Percentiles rank a stretch among this genome's conserved stretches.
These are phyloP conservation scores for Cantharis flavilabris DNA, from an alignment of 2,888 invertebrate species.

Conservation along the genomic window DNA sequence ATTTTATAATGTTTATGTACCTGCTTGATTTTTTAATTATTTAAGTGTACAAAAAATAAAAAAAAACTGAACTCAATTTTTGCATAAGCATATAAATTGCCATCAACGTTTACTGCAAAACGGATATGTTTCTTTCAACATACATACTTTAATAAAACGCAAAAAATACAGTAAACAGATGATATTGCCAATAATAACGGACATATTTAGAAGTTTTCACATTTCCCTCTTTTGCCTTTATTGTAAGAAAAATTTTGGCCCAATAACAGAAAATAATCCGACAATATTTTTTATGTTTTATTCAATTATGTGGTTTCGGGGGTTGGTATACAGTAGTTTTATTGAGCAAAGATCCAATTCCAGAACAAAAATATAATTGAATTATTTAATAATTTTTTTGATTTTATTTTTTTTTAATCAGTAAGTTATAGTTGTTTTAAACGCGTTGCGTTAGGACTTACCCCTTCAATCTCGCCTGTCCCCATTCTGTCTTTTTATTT, in stretches of 20 bases:
- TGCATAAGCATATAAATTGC: neutral
- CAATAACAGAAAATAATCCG: neutral
- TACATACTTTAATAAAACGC: neutral
- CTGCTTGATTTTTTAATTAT: constrained; percentile 10
- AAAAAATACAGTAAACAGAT: neutral
- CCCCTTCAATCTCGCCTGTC: no score
- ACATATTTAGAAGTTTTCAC: neutral
- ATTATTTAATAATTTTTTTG: no score
- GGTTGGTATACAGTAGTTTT: no score
- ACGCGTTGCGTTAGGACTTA: no score
- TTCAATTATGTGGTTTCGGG: no score
- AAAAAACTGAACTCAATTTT: neutral
- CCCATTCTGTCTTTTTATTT: no score
- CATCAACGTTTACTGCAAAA: neutral
- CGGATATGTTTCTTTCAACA: neutral
- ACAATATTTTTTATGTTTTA: neutral
- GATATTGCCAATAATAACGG: no score
- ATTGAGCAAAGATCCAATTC: no score
- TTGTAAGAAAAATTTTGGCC: neutral
- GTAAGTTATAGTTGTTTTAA: no score
- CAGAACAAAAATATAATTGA: no score
- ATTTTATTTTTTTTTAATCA: no score
- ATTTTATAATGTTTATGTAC: constrained; percentile 15
- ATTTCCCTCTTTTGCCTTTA: neutral
- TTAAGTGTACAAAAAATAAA: neutral